Conservation (phyloP, 2,797 vertebrate species). For the Clangula hyemalis region DNA sequence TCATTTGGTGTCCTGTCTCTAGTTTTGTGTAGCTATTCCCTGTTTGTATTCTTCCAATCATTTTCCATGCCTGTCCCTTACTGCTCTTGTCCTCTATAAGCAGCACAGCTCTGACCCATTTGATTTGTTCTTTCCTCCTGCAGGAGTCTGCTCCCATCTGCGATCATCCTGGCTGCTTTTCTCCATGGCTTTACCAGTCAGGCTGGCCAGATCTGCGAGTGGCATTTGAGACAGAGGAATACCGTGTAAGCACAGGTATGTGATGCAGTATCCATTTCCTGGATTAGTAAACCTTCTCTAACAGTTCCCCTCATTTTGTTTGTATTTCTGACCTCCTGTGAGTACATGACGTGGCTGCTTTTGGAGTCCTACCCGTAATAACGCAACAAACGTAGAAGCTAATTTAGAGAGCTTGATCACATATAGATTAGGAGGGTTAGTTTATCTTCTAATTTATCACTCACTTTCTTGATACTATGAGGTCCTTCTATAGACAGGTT, state of each 20-base stretch:
- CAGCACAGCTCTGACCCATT: not conserved
- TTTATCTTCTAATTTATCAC: constrained; percentile 18
- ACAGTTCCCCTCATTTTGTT: not conserved
- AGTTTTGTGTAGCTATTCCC: not conserved
- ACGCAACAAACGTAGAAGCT: accelerated
- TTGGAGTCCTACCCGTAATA: not conserved
- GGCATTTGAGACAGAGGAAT: not conserved
- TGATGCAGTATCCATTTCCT: not conserved
- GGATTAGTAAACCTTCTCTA: not conserved
- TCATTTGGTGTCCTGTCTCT: not conserved
- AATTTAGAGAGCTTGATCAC: not conserved
- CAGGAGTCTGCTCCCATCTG: not conserved
- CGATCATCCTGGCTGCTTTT: not conserved
- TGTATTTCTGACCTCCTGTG: not conserved
- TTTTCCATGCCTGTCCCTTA: accelerated
- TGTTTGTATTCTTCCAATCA: no score
- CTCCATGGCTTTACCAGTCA: not conserved
- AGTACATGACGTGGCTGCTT: accelerated
- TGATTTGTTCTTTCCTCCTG: accelerated
- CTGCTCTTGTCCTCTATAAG: accelerated
- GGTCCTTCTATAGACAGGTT: constrained; percentile 17
- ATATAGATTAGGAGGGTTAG: not conserved
- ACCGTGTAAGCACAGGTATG: accelerated
- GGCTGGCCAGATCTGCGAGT: not conserved
- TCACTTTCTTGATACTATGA: not conserved